Evolutionary conservation across 2,888 invertebrate species (phyloP).

Genomic region (Dorcus parallelipipedus): DNA sequence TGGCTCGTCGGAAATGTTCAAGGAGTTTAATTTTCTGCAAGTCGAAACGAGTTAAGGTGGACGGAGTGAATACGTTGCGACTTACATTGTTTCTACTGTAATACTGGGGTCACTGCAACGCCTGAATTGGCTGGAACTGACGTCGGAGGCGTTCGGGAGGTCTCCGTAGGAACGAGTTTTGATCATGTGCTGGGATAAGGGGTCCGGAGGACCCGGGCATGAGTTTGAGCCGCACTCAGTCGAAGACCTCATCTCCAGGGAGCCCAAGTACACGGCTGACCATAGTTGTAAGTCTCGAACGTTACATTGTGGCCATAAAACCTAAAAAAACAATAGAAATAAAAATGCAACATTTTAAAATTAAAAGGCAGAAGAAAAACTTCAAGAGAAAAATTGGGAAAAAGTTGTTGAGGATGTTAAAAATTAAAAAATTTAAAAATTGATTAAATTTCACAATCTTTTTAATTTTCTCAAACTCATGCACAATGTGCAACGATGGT

Average conservation of each 20-base stretch:
- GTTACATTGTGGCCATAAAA: conserved; percentile 82
- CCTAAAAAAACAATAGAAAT: conserved; percentile 55
- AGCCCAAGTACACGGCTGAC: conserved; percentile 79
- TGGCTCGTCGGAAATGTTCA: conserved; percentile 12
- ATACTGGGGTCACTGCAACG: conserved; percentile 85
- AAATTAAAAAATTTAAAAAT: no score
- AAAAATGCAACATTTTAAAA: neutral
- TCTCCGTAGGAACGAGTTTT: conserved; percentile 87
- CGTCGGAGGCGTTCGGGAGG: conserved; percentile 65
- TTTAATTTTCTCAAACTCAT: no score
- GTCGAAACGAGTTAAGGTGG: neutral
- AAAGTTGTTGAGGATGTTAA: no score
- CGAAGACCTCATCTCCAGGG: conserved; percentile 40
- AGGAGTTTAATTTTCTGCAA: conserved; percentile 18
- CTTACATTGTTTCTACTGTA: conserved; percentile 67
- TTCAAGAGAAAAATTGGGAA: no score
- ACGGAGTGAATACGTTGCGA: conserved; percentile 9
- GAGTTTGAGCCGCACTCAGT: conserved; percentile 37
- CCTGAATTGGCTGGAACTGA: conserved; percentile 55
- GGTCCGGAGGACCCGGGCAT: conserved; percentile 46
- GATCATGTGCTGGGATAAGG: conserved; percentile 55
- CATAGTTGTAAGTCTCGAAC: conserved; percentile 80
- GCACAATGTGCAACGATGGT: no score
- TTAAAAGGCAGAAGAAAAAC: no score
- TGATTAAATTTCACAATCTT: no score